A percentile compares a stretch with the other conserved stretches of the same genome.
These are phyloP conservation scores for Agonum fuliginosum DNA, from an alignment of 2,888 invertebrate genomes.

Conservation along the genomic window DNA sequence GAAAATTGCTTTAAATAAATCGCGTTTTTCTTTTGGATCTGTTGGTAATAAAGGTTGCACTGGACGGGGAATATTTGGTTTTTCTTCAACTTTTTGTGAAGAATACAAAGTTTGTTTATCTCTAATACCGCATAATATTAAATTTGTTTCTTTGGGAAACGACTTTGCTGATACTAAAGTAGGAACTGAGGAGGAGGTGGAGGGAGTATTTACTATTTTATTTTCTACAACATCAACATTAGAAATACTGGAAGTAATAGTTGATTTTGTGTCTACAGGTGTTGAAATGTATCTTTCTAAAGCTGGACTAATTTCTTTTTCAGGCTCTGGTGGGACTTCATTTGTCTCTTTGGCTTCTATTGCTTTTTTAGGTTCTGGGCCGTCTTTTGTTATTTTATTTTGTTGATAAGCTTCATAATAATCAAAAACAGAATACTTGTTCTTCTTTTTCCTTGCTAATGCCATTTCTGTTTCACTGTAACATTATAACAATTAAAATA, in stretches of 20 bases:
- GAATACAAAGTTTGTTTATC: not conserved
- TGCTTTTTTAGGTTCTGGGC: slow-evolving; percentile 39
- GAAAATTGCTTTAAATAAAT: slow-evolving; percentile 93
- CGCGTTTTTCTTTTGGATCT: slow-evolving; percentile 78
- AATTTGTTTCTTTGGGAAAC: not conserved
- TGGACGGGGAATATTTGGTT: not conserved
- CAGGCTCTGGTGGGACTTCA: not conserved
- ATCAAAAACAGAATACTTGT: slow-evolving; percentile 52
- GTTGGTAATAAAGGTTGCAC: slow-evolving; percentile 62
- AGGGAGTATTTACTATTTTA: slow-evolving; percentile 12
- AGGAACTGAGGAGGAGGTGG: slow-evolving; percentile 13
- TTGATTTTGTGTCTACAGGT: too few relatives aligned
- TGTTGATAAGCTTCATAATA: slow-evolving; percentile 54
- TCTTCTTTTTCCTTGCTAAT: slow-evolving; percentile 37
- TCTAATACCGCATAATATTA: too few relatives aligned
- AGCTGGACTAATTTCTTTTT: slow-evolving; percentile 22
- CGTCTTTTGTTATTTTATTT: slow-evolving; percentile 55
- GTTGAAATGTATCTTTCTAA: slow-evolving; percentile 10
- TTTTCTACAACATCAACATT: not conserved
- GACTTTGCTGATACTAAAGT: not conserved
- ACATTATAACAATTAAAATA: slow-evolving; percentile 32
- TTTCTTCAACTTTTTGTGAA: not conserved
- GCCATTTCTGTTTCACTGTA: slow-evolving; percentile 49
- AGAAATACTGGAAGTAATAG: not conserved
- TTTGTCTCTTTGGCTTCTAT: not conserved